Conservation (phyloP, 2,113 vertebrate genomes). For the Nesogale talazaci region DNA sequence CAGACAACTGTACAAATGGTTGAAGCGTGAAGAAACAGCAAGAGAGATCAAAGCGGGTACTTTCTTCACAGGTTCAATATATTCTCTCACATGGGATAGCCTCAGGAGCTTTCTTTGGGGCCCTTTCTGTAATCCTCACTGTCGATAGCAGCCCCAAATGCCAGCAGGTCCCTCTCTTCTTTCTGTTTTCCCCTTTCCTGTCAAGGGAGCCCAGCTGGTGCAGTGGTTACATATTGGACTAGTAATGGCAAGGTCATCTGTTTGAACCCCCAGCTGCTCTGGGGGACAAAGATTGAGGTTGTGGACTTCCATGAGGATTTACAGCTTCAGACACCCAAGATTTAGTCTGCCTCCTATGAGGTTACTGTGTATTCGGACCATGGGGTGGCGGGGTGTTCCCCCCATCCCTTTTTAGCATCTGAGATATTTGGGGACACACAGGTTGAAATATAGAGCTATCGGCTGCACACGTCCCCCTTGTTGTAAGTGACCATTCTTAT, state of each 20-base stretch:
- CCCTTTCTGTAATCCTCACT: background rate
- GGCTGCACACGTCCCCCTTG: background rate
- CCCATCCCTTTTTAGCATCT: background rate
- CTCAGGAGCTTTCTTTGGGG: background rate
- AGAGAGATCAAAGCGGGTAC: background rate
- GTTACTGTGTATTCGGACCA: no score
- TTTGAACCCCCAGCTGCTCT: no score
- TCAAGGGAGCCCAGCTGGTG: no score
- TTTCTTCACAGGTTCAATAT: background rate
- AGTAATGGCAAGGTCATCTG: no score
- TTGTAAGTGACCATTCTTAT: background rate
- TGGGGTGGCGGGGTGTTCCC: no score
- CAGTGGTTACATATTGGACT: no score
- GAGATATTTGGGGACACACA: background rate
- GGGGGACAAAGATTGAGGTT: no score
- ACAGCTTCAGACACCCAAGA: no score
- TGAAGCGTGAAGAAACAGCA: background rate
- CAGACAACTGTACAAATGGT: background rate
- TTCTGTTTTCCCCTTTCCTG: background rate
- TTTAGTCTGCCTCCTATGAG: no score
- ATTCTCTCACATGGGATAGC: background rate
- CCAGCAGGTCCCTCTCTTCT: background rate
- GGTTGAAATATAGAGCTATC: background rate
- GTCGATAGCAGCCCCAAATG: no score
- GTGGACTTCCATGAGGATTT: no score